Evolutionary conservation across 2,797 vertebrate species (phyloP).

Genomic region (Pseudomugil tenellus): DNA sequence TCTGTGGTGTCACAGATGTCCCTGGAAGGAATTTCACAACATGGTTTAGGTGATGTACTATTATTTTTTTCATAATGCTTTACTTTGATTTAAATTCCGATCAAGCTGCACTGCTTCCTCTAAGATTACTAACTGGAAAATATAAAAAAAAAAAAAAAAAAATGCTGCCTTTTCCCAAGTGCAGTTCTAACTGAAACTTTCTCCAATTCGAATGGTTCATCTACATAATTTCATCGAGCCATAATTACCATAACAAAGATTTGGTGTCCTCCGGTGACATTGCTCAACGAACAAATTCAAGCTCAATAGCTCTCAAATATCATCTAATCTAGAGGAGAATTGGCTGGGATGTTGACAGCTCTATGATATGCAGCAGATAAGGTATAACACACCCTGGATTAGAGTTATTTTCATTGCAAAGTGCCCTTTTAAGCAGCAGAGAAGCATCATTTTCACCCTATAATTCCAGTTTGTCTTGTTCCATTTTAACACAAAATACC

Average conservation of each 20-base stretch:
- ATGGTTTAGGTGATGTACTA: constrained; percentile 9
- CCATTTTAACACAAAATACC: constrained; percentile 15
- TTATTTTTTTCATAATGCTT: constrained; percentile 31
- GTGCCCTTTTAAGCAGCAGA: constrained; percentile 30
- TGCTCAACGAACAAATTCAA: constrained; percentile 66
- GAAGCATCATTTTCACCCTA: constrained; percentile 22
- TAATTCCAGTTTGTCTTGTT: constrained; percentile 33
- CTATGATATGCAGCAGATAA: constrained; percentile 61
- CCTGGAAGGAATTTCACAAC: constrained; percentile 23
- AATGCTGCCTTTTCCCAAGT: constrained; percentile 50
- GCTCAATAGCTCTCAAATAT: constrained; percentile 67
- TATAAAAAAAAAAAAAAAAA: no score
- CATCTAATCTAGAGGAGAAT: constrained; percentile 64
- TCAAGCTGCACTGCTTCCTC: constrained; percentile 41
- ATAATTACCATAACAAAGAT: constrained; percentile 77
- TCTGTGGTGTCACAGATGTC: constrained; percentile 32
- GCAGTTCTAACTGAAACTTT: constrained; percentile 60
- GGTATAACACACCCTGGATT: constrained; percentile 41
- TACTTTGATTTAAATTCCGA: constrained; percentile 54
- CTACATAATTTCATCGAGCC: constrained; percentile 69
- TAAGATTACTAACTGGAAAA: constrained; percentile 58
- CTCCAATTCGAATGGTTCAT: constrained; percentile 72
- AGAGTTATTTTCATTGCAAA: constrained; percentile 47
- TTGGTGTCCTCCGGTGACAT: constrained; percentile 71
- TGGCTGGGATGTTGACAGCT: constrained; percentile 60